Base-by-base conservation (phyloP, 1,140 invertebrate genomes). In the Sesamia nonagrioides region DNA sequence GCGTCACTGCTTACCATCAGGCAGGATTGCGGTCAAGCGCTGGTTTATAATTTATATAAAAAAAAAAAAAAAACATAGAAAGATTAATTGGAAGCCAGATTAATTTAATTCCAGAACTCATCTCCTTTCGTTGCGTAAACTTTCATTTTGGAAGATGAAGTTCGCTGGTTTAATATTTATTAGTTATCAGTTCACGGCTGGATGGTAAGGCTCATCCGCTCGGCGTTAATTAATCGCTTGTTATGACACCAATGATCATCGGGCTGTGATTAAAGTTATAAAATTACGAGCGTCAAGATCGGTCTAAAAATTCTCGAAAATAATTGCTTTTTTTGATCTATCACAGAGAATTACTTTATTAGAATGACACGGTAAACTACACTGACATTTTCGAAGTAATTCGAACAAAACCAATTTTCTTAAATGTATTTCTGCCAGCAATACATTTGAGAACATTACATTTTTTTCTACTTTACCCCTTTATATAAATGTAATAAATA, bases 401-500 rank as follows among this genome's bases (percentile, higher is more conserved):
- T 63, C n/a, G 1, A 35, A 3, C 11, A 63, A 63, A 63, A 48
- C 35, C 56, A 75, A 75, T 75, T 50, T 75, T 50, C 13, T 35
- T 21, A 52, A 48, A 60, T 52, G 35, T 73, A 58, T 58, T 73
- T 58, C 27, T 61, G 58, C 27, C 27, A 27, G 27, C 45, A 48
- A 27, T 37, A n/a, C 40, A 73, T 40, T 27, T n/a, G n/a, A n/a
- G n/a, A n/a, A n/a, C n/a, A n/a, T n/a, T n/a, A n/a, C n/a, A n/a
- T n/a, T 18, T 50, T 63, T 27, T 35, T 37, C 27, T 56, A 27
- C 37, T 56, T 66, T 18, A 2, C 27, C 21, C 6, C 6, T 63
- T n/a, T 45, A 42, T 75, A 75, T 69, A 45, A 75, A 75, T 61
- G 73, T 75, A 33, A 75, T 75, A 75, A 75, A 75, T 75, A 75